These are phyloP conservation scores for Scaptomyza montana DNA, from an alignment of 1,140 invertebrate species.

Conservation along the genomic window DNA sequence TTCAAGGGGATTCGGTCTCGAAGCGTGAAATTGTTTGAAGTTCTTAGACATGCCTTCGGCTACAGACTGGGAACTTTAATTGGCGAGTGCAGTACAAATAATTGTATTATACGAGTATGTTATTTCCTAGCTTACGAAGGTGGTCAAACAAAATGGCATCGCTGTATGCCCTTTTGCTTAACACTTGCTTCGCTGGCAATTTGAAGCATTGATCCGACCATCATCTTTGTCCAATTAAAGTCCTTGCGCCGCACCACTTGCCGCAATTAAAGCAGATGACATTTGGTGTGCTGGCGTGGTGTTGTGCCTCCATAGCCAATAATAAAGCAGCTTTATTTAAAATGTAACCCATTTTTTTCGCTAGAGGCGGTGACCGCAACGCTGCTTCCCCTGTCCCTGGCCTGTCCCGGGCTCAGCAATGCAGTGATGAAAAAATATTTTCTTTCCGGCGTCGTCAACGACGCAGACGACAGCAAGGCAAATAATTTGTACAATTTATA, in stretches of 20 bases:
- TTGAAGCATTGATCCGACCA: slow-evolving; percentile 54
- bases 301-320: slow-evolving; percentile 7
- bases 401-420: slow-evolving; percentile 38
- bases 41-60: slow-evolving; percentile 18
- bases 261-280: slow-evolving; percentile 64
- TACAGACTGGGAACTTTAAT: slow-evolving; percentile 1
- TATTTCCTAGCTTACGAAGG: slow-evolving; percentile 7
- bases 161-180: not conserved
- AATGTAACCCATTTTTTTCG: slow-evolving; percentile 75
- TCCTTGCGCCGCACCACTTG: slow-evolving; percentile 39
- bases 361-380: slow-evolving; percentile 72
- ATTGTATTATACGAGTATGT: slow-evolving; percentile 18
- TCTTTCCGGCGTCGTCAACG: slow-evolving; percentile 45
- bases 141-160: slow-evolving; percentile 34
- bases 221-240: slow-evolving; percentile 74
- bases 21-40: slow-evolving; percentile 39
- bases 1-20: slow-evolving; percentile 12
- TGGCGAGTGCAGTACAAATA: slow-evolving; percentile 13
- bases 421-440: slow-evolving; percentile 72
- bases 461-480: slow-evolving; percentile 65
- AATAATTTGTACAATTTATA: slow-evolving; percentile 81
- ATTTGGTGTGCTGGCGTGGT: slow-evolving; percentile 14
- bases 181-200: slow-evolving; percentile 7
- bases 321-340: slow-evolving; percentile 72
- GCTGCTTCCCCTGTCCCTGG: slow-evolving; percentile 58